These are phyloP conservation scores for Hipparchia sbordonii DNA, from an alignment of 2,888 invertebrate species.

Conservation along the genomic window DNA sequence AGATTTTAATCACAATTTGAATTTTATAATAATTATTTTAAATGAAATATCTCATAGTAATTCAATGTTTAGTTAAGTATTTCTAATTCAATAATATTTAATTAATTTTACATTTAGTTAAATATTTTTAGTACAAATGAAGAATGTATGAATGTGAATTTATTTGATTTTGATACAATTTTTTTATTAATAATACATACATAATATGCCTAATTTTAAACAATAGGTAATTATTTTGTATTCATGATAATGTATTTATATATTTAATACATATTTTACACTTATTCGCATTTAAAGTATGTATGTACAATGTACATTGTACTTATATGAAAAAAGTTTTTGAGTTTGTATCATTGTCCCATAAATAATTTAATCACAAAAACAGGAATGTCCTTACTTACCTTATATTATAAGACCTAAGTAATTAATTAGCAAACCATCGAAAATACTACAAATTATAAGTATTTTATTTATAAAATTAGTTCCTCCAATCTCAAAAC, in stretches of 20 bases:
- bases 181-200: no score
- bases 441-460: no score
- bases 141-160: conserved; percentile 1
- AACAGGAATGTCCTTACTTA: not conserved
- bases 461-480: no score
- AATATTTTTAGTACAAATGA: conserved; percentile 16
- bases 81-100: not conserved
- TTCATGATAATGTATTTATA: not conserved
- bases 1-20: conserved; percentile 1
- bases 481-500: no score
- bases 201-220: not conserved
- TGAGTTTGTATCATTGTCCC: no score
- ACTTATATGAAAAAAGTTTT: no score
- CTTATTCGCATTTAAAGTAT: not conserved
- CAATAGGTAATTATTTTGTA: not conserved
- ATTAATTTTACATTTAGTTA: not conserved
- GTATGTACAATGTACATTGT: no score
- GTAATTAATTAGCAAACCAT: no score
- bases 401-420: not conserved
- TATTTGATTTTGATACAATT: not conserved
- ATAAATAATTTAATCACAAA: not conserved
- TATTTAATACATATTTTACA: no score
- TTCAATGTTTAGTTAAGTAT: conserved; percentile 4
- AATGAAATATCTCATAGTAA: conserved; percentile 4
- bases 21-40: not conserved